These are phyloP conservation scores for Thumatha senex DNA, from an alignment of 2,888 invertebrate genomes.

Conservation along the genomic window DNA sequence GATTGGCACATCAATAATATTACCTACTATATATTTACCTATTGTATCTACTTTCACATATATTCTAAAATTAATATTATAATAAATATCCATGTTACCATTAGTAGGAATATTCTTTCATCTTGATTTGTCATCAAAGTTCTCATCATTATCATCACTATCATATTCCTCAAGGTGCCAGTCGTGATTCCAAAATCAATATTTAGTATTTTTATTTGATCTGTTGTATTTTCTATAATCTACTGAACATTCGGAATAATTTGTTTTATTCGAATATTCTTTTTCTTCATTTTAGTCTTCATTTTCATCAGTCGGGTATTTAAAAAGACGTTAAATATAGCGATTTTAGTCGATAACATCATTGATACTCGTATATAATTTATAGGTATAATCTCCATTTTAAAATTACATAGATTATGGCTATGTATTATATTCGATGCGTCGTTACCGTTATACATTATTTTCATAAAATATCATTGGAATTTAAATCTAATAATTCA, in stretches of 20 bases:
- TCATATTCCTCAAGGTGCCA: constrained; percentile 37
- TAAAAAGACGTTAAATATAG: constrained; percentile 42
- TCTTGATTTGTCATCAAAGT: constrained; percentile 27
- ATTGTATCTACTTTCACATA: constrained; percentile 50
- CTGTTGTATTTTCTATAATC: constrained; percentile 8
- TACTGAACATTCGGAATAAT: constrained; percentile 11
- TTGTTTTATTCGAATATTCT: constrained; percentile 6
- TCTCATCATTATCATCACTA: constrained; percentile 27
- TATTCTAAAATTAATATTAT: constrained; percentile 26
- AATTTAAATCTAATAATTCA: no score
- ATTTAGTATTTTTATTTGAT: constrained; percentile 19
- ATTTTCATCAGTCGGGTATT: constrained; percentile 55
- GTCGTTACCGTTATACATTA: constrained; percentile 43
- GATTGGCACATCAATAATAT: constrained; percentile 56
- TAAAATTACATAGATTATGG: constrained; percentile 58
- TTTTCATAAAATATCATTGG: no score
- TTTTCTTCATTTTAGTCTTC: constrained; percentile 48
- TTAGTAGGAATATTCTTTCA: constrained; percentile 56
- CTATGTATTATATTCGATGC: constrained; percentile 57
- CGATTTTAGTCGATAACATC: constrained; percentile 38
- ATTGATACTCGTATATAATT: constrained; percentile 21
- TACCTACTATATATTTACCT: constrained; percentile 38
- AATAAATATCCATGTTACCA: constrained; percentile 38
- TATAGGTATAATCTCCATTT: constrained; percentile 33
- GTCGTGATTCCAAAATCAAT: constrained; percentile 33